Evolutionary conservation across 2,888 invertebrate species (phyloP).

Genomic region (Dexiosoma caninum): DNA sequence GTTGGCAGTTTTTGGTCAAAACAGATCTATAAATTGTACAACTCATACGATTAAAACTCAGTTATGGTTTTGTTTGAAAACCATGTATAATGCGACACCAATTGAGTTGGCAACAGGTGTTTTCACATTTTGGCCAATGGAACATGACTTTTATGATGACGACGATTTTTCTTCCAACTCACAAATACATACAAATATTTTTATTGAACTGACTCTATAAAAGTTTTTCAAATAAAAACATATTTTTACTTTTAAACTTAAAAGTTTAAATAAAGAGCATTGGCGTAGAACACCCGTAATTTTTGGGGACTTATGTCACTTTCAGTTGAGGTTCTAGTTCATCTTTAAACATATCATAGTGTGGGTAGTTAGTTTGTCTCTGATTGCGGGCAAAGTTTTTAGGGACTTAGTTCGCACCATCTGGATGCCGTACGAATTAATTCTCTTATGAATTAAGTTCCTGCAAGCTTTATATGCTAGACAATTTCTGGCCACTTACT

Average conservation of each 20-base stretch:
- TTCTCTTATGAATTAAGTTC: too few relatives aligned
- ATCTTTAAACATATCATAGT: too few relatives aligned
- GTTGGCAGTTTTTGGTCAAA: slow-evolving; percentile 43
- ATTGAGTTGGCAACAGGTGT: slow-evolving; percentile 40
- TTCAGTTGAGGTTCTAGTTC: too few relatives aligned
- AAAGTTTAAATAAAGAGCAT: too few relatives aligned
- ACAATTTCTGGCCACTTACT: too few relatives aligned
- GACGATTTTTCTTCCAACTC: slow-evolving; percentile 2
- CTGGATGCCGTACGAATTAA: too few relatives aligned
- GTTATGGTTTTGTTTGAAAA: slow-evolving; percentile 33
- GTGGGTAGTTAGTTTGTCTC: too few relatives aligned
- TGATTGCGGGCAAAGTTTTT: too few relatives aligned
- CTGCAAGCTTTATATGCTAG: too few relatives aligned
- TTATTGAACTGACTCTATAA: slow-evolving; percentile 18
- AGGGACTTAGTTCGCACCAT: too few relatives aligned
- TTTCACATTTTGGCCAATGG: background rate
- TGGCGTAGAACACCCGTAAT: too few relatives aligned
- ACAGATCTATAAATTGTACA: slow-evolving; percentile 54
- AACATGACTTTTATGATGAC: background rate
- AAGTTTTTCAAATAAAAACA: slow-evolving; percentile 21
- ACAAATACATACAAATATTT: background rate
- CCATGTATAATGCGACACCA: slow-evolving; percentile 17
- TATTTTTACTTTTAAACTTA: background rate
- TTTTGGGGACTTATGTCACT: too few relatives aligned
- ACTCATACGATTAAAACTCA: slow-evolving; percentile 19